Base-by-base conservation (phyloP, 2,888 invertebrate species). In the Leucania comma region DNA sequence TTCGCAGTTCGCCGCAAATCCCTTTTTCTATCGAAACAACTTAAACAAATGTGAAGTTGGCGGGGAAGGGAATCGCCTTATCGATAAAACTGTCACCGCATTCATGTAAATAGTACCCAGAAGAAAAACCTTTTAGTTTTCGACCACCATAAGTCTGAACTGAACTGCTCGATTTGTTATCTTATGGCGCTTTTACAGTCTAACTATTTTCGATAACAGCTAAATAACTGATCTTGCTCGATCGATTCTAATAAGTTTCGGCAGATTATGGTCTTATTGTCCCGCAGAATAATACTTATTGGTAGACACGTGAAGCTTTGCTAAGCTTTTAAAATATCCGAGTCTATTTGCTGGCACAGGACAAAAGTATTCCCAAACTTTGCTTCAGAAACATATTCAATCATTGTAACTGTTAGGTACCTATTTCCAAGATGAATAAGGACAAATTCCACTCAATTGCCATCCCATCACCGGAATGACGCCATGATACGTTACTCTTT, bases 71-170 rank as follows among this genome's bases (percentile, higher is more conserved):
- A 78, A 81, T 78, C 79, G 79, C 73, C 59, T 76, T 80, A 74
- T 82, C 84, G 80, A 87, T 88, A 87, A 87, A 85, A 86, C 74
- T 82, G 85, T 82, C 88, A 71, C 77, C 80, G 59, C 69, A 51
- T 68, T 68, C 72, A 81, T 77, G 77, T 72, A 77, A 83, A 81
- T 81, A 77, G 77, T 72, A 70, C 69, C 57, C 78, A 3, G 42
- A 78, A 71, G 70, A 53, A 62, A 77, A 71, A 73, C 63, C 68
- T 73, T 80, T 84, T 60, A 78, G 71, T 70, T 78, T 72, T 48
- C 67, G 63, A 29, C 65, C 78, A 69, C 62, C 29, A 60, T 22
- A 72, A 79, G 57, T 68, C 68, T 68, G 59, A 64, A 71, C 46
- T 51, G 24, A 62, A 66, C 22, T 68, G 57, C 65, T 68, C 50